Base-by-base conservation (phyloP, 2,113 vertebrate genomes). In the Athene noctua region DNA sequence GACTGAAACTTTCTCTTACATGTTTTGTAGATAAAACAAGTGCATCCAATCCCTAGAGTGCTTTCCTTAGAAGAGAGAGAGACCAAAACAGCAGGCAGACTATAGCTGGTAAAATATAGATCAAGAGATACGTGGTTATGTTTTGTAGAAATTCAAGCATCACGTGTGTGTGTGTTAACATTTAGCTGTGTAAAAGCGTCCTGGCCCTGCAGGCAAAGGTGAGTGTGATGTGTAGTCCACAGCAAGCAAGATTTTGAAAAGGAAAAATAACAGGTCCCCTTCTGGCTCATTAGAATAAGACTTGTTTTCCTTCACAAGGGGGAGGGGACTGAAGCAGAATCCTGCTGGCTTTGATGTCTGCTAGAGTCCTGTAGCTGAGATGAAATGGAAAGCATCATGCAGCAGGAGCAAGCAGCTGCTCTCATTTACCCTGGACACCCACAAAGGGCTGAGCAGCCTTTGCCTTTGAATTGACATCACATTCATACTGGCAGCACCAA, bases 331-430 rank as follows among this genome's bases (percentile, higher is more conserved):
- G 75, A 15, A 47, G 54, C 19, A 55, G 82, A 66, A 15, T 4
- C 1, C 22, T 26, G 34, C 61, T 55, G 61, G 55, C 72, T 93
- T 86, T 92, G 94, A 38, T 88, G 54, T n/a, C 86, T 78, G 80
- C 83, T 47, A 0, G 2, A 14, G 26, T 40, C 75, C 85, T 59
- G 57, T 61, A 67, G 90, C 93, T 38, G 59, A 78, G 68, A 59
- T 52, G 63, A 62, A 42, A 36, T 27, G 52, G 63, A 67, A 90
- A 63, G 61, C 59, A 46, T 55, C 16, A 1, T 74, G 82, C 75
- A 74, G 88, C 94, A 89, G 85, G 57, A 86, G 49, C n/a, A 49
- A 88, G 75, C 82, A 92, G 86, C 96, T 96, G 92, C 88, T 94
- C 70, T 89, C 57, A 21, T 30, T 93, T 85, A 75, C 44, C 21